A percentile compares a stretch with the other conserved stretches of the same genome.
Evolutionary conservation across 2,888 invertebrate genomes (phyloP).

Genomic region (Cancer borealis): DNA sequence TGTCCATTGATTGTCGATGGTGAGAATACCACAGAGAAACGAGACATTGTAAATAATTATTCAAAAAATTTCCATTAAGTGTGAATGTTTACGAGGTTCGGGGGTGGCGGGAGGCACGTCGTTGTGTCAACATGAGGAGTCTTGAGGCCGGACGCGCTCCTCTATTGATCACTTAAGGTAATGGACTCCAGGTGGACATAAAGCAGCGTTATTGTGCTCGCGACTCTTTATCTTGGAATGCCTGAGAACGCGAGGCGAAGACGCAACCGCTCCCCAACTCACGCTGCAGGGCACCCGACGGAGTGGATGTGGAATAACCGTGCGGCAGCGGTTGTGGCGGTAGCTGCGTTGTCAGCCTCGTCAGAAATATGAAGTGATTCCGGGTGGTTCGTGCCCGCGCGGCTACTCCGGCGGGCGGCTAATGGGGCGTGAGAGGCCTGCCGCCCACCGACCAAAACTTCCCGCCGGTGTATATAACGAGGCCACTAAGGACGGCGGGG

Average conservation of each 20-base stretch:
- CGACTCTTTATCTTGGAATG: conserved; percentile 43
- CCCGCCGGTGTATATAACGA: conserved; percentile 59
- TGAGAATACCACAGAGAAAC: conserved; percentile 43
- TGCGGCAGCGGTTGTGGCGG: neutral
- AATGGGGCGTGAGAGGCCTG: conserved; percentile 65
- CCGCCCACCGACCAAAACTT: conserved; percentile 38
- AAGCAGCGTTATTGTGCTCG: conserved; percentile 20
- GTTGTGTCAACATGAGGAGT: conserved; percentile 50
- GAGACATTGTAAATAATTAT: conserved; percentile 47
- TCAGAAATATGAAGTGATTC: conserved; percentile 45
- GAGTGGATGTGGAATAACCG: neutral
- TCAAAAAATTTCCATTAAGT: conserved; percentile 50
- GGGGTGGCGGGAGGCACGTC: neutral
- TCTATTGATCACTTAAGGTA: conserved; percentile 57
- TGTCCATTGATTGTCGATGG: conserved; percentile 59
- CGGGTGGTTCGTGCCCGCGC: conserved; percentile 22
- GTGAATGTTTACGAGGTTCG: neutral
- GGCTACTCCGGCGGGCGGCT: conserved; percentile 43
- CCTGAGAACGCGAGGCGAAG: conserved; percentile 29
- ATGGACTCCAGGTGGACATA: conserved; percentile 51
- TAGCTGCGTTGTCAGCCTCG: conserved; percentile 18
- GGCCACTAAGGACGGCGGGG: conserved; percentile 56
- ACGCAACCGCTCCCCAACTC: neutral
- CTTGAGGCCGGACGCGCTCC: conserved; percentile 41
- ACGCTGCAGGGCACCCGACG: neutral